These are phyloP conservation scores for Aegithalos caudatus DNA, from an alignment of 2,113 vertebrate species.

Conservation along the genomic window DNA sequence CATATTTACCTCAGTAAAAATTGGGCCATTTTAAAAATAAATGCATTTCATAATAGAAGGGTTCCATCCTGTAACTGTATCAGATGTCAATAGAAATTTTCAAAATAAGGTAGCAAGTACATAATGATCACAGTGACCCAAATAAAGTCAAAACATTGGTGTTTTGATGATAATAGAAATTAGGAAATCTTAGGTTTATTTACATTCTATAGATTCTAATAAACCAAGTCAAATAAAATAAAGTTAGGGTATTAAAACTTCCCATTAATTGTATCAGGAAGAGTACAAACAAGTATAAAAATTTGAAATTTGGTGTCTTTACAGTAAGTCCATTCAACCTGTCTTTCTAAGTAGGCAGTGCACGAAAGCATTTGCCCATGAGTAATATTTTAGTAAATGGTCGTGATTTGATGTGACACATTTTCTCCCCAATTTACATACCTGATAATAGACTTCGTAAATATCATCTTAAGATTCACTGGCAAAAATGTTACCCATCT, in stretches of 20 bases:
- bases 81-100: neutral
- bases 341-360: neutral
- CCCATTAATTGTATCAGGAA: neutral
- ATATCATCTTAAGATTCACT: slow-evolving; percentile 4
- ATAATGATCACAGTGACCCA: neutral
- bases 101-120: neutral
- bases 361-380: slow-evolving; percentile 24
- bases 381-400: slow-evolving; percentile 47
- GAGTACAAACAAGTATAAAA: neutral
- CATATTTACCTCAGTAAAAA: neutral
- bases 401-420: slow-evolving; percentile 42
- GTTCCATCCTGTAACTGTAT: neutral
- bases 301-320: neutral
- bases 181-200: neutral
- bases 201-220: neutral
- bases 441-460: slow-evolving; percentile 46
- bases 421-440: slow-evolving; percentile 44
- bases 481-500: slow-evolving; percentile 11
- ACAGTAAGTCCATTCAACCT: slow-evolving; percentile 3
- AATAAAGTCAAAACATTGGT: neutral
- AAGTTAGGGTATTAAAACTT: neutral
- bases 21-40: neutral
- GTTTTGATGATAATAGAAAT: neutral
- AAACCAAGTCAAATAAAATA: neutral
- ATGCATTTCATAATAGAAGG: neutral